A percentile compares a stretch with the other conserved stretches of the same genome.
Conservation (phyloP, 2,113 vertebrate genomes). For the Glaucidium brasilianum region DNA sequence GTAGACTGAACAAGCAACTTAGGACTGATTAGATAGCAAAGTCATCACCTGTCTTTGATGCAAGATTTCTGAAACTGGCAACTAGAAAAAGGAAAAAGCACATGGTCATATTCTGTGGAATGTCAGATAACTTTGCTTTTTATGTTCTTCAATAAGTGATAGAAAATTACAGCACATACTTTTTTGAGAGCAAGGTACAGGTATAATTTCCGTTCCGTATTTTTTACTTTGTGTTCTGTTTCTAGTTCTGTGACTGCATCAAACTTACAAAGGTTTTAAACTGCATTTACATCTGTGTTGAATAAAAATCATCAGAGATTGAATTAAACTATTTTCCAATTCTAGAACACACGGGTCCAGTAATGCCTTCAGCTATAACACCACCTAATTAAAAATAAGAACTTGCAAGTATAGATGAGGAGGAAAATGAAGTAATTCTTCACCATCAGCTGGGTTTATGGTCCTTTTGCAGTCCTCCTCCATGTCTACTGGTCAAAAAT, state of each 20-base stretch:
- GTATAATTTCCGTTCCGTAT: neutral
- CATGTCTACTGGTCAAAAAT: neutral
- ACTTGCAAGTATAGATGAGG: neutral
- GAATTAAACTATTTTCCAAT: neutral
- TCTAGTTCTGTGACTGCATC: neutral
- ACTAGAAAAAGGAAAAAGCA: neutral
- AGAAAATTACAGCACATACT: neutral
- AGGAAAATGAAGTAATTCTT: neutral
- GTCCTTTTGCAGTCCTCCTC: neutral
- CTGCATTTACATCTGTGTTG: neutral
- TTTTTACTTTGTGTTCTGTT: neutral
- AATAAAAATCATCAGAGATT: neutral
- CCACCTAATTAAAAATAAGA: neutral
- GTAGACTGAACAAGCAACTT: neutral
- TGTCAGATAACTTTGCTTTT: neutral
- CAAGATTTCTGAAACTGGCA: neutral
- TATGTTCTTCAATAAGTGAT: neutral
- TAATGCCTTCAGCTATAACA: neutral
- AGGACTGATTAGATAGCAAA: neutral
- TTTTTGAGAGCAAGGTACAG: neutral
- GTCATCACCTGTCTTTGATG: neutral
- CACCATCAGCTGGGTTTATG: neutral
- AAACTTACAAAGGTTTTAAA: neutral
- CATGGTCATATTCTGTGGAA: neutral
- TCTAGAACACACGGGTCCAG: neutral